Evolutionary conservation across 2,888 invertebrate genomes (phyloP), one percentile per base, ranked within the genome.

Genomic region (Trisateles emortualis): DNA sequence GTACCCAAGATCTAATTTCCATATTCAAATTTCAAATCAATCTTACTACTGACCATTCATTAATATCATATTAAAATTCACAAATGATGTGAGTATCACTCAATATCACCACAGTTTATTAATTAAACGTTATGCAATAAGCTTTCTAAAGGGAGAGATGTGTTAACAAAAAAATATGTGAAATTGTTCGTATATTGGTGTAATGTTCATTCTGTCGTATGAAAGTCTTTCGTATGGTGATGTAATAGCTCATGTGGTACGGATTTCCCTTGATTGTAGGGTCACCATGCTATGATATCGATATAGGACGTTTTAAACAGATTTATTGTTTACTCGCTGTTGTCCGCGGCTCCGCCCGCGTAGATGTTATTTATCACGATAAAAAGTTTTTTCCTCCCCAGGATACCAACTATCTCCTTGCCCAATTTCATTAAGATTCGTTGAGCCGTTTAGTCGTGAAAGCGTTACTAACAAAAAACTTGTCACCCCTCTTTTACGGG

Each of bases 151-250:
- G 49, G 42, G 26, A 50, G 40, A 54, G 47, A 65, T 50, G 24
- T 55, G 51, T 57, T 60, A 59, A 62, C 52, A 53, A 62, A 64
- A 62, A 64, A 54, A 71, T n/a, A n/a, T 55, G 53, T 57, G 56
- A 68, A 71, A 71, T 59, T 63, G 33, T 60, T 44, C 41, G 39
- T 35, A 58, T 42, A 57, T 57, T 56, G 39, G 36, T 26, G 49
- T 8, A 26, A n/a, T n/a, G n/a, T n/a, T n/a, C n/a, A 59, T 62
- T 59, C 16, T 41, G 52, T 64, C 59, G 54, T 53, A 57, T 13
- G 64, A 69, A 61, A 69, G 61, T 6, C 56, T 71, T 64, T 71
- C 44, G 51, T 49, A 39, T 9, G 19, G 13, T 68, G 57, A 59
- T 49, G 61, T 14, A 63, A 59, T 24, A 11, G 1, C 10, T 16